Evolutionary conservation across 2,888 invertebrate species (phyloP).

Genomic region (Yponomeuta cagnagella): DNA sequence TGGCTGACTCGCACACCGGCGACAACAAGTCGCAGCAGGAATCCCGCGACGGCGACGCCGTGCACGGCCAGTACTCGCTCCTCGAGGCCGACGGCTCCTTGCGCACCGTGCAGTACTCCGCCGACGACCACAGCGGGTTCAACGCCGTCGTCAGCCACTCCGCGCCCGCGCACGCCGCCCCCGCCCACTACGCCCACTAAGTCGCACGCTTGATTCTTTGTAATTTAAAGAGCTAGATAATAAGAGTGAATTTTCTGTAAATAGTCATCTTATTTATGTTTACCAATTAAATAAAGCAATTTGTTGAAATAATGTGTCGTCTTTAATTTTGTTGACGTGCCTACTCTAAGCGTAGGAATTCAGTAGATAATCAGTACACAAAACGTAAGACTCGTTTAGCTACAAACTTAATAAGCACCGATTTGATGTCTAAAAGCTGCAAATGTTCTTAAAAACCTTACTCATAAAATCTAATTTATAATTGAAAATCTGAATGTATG

Average conservation of each 20-base stretch:
- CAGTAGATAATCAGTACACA: too few species aligned
- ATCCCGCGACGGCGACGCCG: constrained; percentile 67
- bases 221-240: not conserved
- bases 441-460: too few species aligned
- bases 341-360: not conserved
- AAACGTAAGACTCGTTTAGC: too few species aligned
- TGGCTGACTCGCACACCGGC: constrained; percentile 62
- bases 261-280: constrained; percentile 8
- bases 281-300: not conserved
- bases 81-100: constrained; percentile 69
- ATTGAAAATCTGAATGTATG: too few species aligned
- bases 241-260: constrained; percentile 1
- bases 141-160: constrained; percentile 43
- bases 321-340: not conserved
- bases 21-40: constrained; percentile 68
- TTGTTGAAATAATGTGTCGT: constrained; percentile 4
- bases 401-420: too few species aligned
- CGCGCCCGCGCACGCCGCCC: constrained; percentile 31
- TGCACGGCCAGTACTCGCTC: constrained; percentile 72
- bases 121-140: constrained; percentile 61
- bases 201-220: constrained; percentile 14
- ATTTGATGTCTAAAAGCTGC: too few species aligned
- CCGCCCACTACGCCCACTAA: constrained; percentile 21
- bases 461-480: too few species aligned
- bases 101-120: constrained; percentile 67